phyloP scores from a whole-genome alignment of 2,888 invertebrate species.

The Acronicta psi region DNA sequence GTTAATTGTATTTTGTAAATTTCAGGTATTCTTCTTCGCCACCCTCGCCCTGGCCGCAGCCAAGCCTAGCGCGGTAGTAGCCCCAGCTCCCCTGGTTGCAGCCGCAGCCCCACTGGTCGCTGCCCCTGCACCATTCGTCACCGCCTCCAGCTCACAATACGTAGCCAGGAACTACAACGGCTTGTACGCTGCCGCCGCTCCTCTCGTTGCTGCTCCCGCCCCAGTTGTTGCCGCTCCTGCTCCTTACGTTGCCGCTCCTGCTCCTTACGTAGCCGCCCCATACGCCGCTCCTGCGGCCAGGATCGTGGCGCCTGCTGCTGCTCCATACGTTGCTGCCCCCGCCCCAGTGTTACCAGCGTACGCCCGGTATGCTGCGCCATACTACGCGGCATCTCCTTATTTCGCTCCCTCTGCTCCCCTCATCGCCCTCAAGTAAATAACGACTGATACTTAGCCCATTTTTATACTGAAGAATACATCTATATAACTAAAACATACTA shows the following conservation, averaged over 20 bases:
- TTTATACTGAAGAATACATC: constrained; percentile 57
- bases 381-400: constrained; percentile 65
- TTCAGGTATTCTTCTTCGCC: constrained; percentile 78
- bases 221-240: constrained; percentile 73
- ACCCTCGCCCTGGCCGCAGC: constrained; percentile 82
- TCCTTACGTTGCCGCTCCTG: constrained; percentile 64
- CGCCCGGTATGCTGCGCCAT: constrained; percentile 64
- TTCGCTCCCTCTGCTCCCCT: constrained; percentile 75
- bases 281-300: constrained; percentile 62
- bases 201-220: constrained; percentile 80
- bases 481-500: constrained; percentile 30
- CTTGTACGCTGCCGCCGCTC: constrained; percentile 83
- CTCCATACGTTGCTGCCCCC: constrained; percentile 64
- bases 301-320: constrained; percentile 61
- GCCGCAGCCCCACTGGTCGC: constrained; percentile 78
- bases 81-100: constrained; percentile 73
- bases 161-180: constrained; percentile 90
- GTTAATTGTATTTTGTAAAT: constrained; percentile 21
- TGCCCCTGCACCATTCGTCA: constrained; percentile 89
- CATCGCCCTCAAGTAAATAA: constrained; percentile 72
- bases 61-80: constrained; percentile 52
- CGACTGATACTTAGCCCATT: constrained; percentile 69
- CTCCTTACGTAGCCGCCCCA: constrained; percentile 62
- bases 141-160: constrained; percentile 90
- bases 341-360: constrained; percentile 67